Evolutionary conservation across 2,888 invertebrate genomes (phyloP).

Genomic region (Hartigia nigra): DNA sequence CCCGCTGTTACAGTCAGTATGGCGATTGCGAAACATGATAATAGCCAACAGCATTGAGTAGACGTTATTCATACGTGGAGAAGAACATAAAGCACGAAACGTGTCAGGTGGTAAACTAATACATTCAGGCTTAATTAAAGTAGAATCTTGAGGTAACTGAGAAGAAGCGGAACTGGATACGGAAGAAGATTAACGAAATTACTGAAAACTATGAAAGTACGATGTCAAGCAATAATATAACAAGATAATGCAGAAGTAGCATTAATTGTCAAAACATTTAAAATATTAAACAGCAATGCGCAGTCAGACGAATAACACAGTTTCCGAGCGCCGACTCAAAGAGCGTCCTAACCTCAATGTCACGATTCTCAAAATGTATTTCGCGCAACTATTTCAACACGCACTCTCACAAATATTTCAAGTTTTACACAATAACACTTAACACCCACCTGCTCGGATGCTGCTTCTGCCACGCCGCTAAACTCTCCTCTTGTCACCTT

Average conservation of each 20-base stretch:
- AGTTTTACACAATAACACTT: constrained; percentile 12
- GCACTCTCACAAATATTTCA: neutral
- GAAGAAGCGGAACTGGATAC: neutral
- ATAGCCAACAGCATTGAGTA: neutral
- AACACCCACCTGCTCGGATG: constrained; percentile 54
- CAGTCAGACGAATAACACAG: neutral
- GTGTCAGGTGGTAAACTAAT: neutral
- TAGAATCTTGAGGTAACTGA: neutral
- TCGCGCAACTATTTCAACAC: neutral
- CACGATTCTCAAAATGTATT: neutral
- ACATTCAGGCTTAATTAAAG: neutral
- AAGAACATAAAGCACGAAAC: neutral
- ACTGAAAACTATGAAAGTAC: neutral
- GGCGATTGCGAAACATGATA: neutral
- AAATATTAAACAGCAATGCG: neutral
- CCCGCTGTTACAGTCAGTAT: neutral
- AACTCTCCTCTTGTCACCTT: constrained; percentile 11
- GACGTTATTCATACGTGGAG: no score
- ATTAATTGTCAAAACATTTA: neutral
- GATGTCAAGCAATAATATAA: neutral
- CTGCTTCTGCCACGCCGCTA: neutral
- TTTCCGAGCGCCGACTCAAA: constrained; percentile 36
- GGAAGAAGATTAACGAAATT: neutral
- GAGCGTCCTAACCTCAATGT: constrained; percentile 52
- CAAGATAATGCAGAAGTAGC: neutral